phyloP scores from a whole-genome alignment of 2,113 vertebrate genomes.

The Protomyctophum bolini region DNA sequence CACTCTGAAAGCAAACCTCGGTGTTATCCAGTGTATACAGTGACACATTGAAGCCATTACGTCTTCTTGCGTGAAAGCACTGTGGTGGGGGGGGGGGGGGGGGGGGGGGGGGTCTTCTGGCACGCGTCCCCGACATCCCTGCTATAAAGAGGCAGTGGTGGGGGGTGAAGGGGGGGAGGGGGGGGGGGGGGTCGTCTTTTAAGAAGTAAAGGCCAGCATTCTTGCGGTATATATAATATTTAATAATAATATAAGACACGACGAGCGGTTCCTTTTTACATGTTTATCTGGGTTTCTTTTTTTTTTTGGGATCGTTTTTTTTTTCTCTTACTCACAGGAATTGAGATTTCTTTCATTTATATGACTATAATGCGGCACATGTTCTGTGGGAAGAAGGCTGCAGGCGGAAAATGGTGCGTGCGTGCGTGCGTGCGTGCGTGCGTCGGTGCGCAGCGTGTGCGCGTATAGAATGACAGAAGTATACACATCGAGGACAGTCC shows the following conservation, averaged over 20 bases:
- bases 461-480: too few species aligned
- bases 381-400: slow-evolving; percentile 45
- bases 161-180: too few species aligned
- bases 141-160: slow-evolving; percentile 62
- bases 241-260: too few species aligned
- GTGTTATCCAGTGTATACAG: slow-evolving; percentile 78
- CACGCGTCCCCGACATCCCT: slow-evolving; percentile 45
- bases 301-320: too few species aligned
- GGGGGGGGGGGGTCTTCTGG: slow-evolving; percentile 64
- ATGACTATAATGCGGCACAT: slow-evolving; percentile 67
- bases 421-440: not conserved
- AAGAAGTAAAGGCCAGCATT: slow-evolving; percentile 71
- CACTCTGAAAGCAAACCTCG: slow-evolving; percentile 53
- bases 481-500: too few species aligned
- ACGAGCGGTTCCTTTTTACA: slow-evolving; percentile 77
- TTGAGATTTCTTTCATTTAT: slow-evolving; percentile 71
- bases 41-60: slow-evolving; percentile 80
- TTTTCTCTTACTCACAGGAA: slow-evolving; percentile 75
- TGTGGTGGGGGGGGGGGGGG: too few species aligned
- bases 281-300: too few species aligned
- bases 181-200: slow-evolving; percentile 64
- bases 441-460: too few species aligned
- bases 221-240: too few species aligned
- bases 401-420: slow-evolving; percentile 24
- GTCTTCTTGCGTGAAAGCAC: slow-evolving; percentile 71